Percentiles rank a stretch among this genome's conserved stretches.
Conservation (phyloP, 30 jellyfish, hydroid and myxozoan genomes). For the Turritopsis dohrnii region DNA sequence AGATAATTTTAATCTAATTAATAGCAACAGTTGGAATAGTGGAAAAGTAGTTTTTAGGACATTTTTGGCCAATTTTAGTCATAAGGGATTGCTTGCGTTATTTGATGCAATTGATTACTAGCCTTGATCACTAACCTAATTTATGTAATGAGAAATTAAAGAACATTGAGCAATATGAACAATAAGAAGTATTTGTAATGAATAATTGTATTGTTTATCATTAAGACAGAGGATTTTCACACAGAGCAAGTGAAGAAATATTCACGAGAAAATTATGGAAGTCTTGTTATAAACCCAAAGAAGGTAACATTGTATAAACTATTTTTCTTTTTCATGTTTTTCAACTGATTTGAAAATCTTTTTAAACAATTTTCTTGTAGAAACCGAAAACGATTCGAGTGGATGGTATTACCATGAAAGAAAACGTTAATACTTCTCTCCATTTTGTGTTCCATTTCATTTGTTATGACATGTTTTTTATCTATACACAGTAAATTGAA, state of each 20-base stretch:
- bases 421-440: too few species aligned
- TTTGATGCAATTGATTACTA: too few species aligned
- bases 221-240: background rate
- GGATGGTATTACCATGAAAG: background rate
- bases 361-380: background rate
- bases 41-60: too few species aligned
- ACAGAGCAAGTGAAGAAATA: conserved; percentile 21
- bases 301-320: background rate
- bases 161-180: too few species aligned
- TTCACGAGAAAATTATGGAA: conserved; percentile 6
- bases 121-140: too few species aligned
- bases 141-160: too few species aligned
- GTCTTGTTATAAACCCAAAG: conserved; percentile 13
- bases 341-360: background rate
- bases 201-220: background rate
- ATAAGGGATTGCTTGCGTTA: too few species aligned
- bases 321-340: background rate
- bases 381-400: background rate
- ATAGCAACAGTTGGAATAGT: too few species aligned
- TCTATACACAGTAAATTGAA: background rate
- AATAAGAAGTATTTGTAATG: too few species aligned
- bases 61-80: too few species aligned
- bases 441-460: too few species aligned
- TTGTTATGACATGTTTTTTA: background rate
- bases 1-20: too few species aligned